A percentile compares a stretch with the other conserved stretches of the same genome.
Conservation (phyloP, 1,140 invertebrate species). For the Muscidifurax raptorellus region DNA sequence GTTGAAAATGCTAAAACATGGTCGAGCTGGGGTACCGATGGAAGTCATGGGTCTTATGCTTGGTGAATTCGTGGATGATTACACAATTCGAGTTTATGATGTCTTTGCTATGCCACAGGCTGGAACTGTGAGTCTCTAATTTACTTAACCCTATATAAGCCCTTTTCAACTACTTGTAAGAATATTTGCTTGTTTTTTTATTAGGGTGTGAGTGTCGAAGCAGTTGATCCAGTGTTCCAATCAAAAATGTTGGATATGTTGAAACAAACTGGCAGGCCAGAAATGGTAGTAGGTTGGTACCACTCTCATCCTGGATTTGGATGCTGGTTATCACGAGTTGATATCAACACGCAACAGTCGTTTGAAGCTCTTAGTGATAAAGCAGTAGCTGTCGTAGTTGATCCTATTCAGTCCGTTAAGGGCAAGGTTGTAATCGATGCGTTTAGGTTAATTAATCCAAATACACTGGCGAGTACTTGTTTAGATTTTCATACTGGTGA, state of each 20-base stretch:
- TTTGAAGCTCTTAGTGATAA: constrained; percentile 99
- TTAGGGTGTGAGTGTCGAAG: constrained; percentile 98
- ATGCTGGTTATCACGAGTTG: constrained; percentile 99
- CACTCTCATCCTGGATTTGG: constrained; percentile 99
- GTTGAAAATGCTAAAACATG: constrained; percentile 99
- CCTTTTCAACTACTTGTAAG: constrained; percentile 2
- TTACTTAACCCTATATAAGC: constrained; percentile 19
- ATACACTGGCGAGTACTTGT: constrained; percentile 88
- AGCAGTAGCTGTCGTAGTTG: constrained; percentile 99
- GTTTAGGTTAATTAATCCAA: constrained; percentile 98
- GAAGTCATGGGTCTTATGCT: constrained; percentile 99
- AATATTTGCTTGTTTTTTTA: constrained; percentile 24
- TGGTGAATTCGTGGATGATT: constrained; percentile 99
- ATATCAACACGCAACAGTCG: constrained; percentile 99
- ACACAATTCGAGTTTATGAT: constrained; percentile 99
- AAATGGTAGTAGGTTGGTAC: constrained; percentile 99
- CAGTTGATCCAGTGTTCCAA: constrained; percentile 99
- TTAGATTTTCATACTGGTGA: background rate
- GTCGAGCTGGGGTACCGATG: constrained; percentile 99
- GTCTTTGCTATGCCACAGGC: constrained; percentile 99
- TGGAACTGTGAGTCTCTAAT: constrained; percentile 82
- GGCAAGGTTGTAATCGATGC: constrained; percentile 97
- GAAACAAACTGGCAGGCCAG: constrained; percentile 98
- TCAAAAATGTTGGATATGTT: constrained; percentile 99
- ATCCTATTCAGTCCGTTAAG: constrained; percentile 99